Conservation (phyloP, 1,140 invertebrate genomes). For the Dreissena rostriformis region DNA sequence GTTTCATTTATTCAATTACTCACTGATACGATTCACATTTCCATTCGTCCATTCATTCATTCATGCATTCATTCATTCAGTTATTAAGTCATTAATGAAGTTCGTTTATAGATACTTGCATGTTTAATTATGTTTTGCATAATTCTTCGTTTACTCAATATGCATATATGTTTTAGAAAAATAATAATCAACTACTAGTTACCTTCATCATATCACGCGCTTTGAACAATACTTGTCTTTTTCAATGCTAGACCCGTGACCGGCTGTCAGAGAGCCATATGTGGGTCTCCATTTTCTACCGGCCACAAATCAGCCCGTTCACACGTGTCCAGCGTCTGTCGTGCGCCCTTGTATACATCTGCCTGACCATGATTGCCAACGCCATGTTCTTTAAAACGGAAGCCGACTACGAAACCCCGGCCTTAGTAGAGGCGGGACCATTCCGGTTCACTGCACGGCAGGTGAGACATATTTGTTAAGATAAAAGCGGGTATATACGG, state of each 20-base stretch:
- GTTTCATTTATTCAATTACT: too few relatives aligned
- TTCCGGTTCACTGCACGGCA: slow-evolving; percentile 73
- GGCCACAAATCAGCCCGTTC: slow-evolving; percentile 80
- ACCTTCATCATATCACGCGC: background rate
- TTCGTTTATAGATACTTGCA: too few relatives aligned
- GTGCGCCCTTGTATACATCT: slow-evolving; percentile 80
- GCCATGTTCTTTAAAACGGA: slow-evolving; percentile 81
- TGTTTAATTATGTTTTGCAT: too few relatives aligned
- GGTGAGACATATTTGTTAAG: slow-evolving; percentile 28
- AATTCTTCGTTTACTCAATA: background rate
- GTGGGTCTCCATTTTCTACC: slow-evolving; percentile 79
- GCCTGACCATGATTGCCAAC: slow-evolving; percentile 81
- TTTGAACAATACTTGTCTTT: slow-evolving; percentile 44
- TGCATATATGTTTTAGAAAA: background rate
- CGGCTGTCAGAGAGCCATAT: slow-evolving; percentile 78
- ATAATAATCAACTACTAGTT: background rate
- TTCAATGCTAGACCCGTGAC: slow-evolving; percentile 64
- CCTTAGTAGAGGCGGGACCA: slow-evolving; percentile 69
- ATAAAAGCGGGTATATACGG: too few relatives aligned
- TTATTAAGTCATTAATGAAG: too few relatives aligned
- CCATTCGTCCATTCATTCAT: too few relatives aligned
- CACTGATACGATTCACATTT: too few relatives aligned
- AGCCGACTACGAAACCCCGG: slow-evolving; percentile 53
- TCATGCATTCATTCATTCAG: too few relatives aligned
- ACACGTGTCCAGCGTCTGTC: slow-evolving; percentile 81